phyloP scores from a whole-genome alignment of 2,113 vertebrate genomes.

The Chloebia gouldiae region DNA sequence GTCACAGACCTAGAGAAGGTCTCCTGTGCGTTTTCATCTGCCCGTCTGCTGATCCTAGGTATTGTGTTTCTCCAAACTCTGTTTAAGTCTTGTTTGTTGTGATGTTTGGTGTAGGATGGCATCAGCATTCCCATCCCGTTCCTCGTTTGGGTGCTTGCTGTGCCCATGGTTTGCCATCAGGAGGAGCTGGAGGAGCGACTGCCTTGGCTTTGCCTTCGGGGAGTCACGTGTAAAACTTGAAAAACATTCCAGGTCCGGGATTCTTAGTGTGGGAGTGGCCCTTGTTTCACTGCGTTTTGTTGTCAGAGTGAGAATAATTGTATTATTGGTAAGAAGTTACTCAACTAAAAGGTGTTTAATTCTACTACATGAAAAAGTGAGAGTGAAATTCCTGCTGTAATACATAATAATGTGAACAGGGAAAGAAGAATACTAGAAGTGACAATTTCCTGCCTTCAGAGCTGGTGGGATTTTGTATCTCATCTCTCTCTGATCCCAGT shows the following conservation, averaged over 20 bases:
- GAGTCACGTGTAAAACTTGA: neutral
- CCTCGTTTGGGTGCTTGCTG: neutral
- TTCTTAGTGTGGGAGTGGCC: accelerated
- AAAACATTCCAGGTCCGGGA: neutral
- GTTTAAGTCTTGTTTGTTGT: neutral
- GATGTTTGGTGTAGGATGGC: accelerated
- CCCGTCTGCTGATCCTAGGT: neutral
- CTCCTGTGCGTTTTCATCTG: neutral
- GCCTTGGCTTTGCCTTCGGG: neutral
- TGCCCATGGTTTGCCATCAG: neutral
- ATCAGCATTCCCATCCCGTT: neutral
- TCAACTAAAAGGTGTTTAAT: neutral
- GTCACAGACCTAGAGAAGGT: neutral
- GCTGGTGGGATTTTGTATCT: neutral
- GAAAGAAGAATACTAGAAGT: neutral
- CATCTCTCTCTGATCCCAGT: neutral
- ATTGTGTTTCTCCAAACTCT: neutral
- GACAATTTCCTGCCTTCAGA: neutral
- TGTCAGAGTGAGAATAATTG: neutral
- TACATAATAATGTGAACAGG: neutral
- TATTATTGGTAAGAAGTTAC: neutral
- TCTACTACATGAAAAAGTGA: neutral
- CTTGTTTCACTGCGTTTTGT: neutral
- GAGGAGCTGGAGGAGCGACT: conserved; percentile 4
- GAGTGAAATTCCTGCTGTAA: neutral